Evolutionary conservation across 2,113 vertebrate genomes (phyloP).

Genomic region (Cnemophilus loriae): DNA sequence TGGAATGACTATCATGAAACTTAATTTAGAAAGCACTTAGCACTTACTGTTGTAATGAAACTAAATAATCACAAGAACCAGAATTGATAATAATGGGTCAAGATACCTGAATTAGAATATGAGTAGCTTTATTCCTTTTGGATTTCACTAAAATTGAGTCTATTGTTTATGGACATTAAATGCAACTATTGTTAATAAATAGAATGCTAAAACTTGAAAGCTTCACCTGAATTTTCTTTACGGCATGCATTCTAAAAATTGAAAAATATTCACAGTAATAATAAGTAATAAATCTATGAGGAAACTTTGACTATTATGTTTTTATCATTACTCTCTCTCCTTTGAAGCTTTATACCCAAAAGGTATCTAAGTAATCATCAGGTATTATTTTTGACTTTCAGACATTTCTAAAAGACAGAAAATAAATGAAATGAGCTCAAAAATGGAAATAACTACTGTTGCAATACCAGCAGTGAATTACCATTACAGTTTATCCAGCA

Average conservation of each 20-base stretch:
- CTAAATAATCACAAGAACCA: conserved; percentile 16
- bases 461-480: neutral
- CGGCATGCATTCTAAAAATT: neutral
- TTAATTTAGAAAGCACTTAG: conserved; percentile 38
- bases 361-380: conserved; percentile 25
- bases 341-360: conserved; percentile 50
- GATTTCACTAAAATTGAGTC: conserved; percentile 12
- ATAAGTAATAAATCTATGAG: conserved; percentile 23
- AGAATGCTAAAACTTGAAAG: neutral
- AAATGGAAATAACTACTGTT: neutral
- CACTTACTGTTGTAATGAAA: neutral
- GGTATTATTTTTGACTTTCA: conserved; percentile 36
- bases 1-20: neutral
- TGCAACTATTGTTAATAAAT: conserved; percentile 19
- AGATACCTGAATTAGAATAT: conserved; percentile 15
- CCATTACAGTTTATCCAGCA: neutral
- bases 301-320: neutral
- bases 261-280: conserved; percentile 23
- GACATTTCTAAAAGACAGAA: conserved; percentile 2
- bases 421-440: neutral
- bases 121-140: conserved; percentile 22
- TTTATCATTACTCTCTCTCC: neutral
- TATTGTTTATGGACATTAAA: neutral
- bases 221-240: neutral
- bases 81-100: conserved; percentile 38